Base-by-base conservation (phyloP, 2,113 vertebrate species). In the Craseonycteris thonglongyai region DNA sequence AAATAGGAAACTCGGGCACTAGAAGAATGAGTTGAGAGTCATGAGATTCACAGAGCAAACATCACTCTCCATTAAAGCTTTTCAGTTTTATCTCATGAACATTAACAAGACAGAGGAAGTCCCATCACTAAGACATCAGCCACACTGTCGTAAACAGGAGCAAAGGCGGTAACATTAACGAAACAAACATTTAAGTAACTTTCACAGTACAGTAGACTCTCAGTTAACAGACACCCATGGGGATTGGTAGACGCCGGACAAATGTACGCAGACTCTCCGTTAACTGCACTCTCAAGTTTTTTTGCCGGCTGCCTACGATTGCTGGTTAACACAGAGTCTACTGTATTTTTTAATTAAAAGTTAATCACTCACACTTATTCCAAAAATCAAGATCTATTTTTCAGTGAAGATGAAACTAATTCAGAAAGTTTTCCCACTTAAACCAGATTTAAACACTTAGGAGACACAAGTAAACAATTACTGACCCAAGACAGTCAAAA, bases 1-100 rank as follows among this genome's bases (percentile, higher is more conserved):
- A 99, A 99, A 97, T 99, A 99, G 0, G 99, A 99, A 35, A 99
- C 97, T 0, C 98, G 98, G 14, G 98, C 98, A 80, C 99, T 99
- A 91, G 66, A 97, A 97, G 90, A 88, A 96, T 54, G 6, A 97
- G 81, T 75, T 24, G 38, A 59, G n/a, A 68, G 88, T 74, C 56
- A 24, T 8, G 8, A 54, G 15, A 56, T 74, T 54, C 71, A 66
- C 79, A 74, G 2, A 58, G 74, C 33, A 47, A 42, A 85, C 45
- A 38, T 0, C 2, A 13, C 16, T 30, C 40, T 21, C 79, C 24
- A 38, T 6, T 75, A 30, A n/a, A 49, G 33, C 26, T 9, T 42
- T 22, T 5, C 61, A 21, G 28, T 35, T 24, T 42, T 6, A 15
- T 24, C 69, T 81, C 51, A 35, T 13, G 33, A 75, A 10, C 35